Conservation (phyloP, 2,797 vertebrate species). For the Helostoma temminkii region DNA sequence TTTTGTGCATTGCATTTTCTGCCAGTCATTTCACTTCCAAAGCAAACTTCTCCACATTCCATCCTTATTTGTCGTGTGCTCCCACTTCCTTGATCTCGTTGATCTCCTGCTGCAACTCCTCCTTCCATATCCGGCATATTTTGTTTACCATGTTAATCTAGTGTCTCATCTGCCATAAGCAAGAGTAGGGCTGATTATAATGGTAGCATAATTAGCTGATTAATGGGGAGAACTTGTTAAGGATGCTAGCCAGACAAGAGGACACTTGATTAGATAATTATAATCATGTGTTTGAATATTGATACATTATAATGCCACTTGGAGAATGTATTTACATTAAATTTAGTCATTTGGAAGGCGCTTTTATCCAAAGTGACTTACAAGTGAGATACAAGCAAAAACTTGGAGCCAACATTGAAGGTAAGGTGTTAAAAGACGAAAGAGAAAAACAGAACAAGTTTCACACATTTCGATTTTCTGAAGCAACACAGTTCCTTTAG, state of each 20-base stretch:
- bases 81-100: slow-evolving; percentile 1
- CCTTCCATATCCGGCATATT: slow-evolving; percentile 9
- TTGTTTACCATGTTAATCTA: slow-evolving; percentile 56
- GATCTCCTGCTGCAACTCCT: slow-evolving; percentile 3
- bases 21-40: not conserved
- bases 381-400: too few species aligned
- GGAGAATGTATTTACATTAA: slow-evolving; percentile 37
- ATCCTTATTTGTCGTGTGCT: not conserved
- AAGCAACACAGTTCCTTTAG: not conserved
- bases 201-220: slow-evolving; percentile 70
- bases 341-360: too few species aligned
- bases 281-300: slow-evolving; percentile 57
- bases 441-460: too few species aligned
- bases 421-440: too few species aligned
- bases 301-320: slow-evolving; percentile 27
- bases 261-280: slow-evolving; percentile 71
- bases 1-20: too few species aligned
- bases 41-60: not conserved
- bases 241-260: slow-evolving; percentile 65
- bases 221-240: slow-evolving; percentile 61
- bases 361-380: too few species aligned
- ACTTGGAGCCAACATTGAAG: too few species aligned
- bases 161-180: slow-evolving; percentile 44
- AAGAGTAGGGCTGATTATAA: slow-evolving; percentile 63
- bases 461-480: not conserved